These are phyloP conservation scores for Dioctria rufipes DNA, from an alignment of 2,888 invertebrate genomes.

Conservation along the genomic window DNA sequence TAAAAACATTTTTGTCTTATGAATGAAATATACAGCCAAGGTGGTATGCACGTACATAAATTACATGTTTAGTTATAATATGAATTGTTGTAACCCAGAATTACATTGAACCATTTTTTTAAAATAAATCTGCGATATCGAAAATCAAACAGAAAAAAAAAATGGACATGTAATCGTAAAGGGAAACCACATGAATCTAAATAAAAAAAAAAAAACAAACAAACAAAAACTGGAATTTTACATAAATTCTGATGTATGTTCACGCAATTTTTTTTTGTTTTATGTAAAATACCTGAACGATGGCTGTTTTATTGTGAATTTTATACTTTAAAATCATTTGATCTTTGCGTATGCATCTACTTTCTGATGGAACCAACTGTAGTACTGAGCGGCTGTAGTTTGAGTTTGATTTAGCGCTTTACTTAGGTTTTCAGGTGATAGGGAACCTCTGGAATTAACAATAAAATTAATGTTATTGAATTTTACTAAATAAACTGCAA, in stretches of 20 bases:
- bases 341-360: slow-evolving; percentile 81
- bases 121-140: no score
- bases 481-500: no score
- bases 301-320: slow-evolving; percentile 40
- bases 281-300: slow-evolving; percentile 12
- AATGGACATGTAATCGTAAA: slow-evolving; percentile 4
- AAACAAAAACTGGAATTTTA: neutral
- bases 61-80: no score
- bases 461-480: no score
- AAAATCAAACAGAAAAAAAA: neutral
- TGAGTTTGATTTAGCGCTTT: slow-evolving; percentile 81
- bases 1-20: slow-evolving; percentile 10
- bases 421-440: slow-evolving; percentile 84
- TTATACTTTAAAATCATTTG: slow-evolving; percentile 73
- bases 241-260: neutral
- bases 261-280: neutral
- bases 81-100: slow-evolving; percentile 1
- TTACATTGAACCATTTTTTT: slow-evolving; percentile 14
- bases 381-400: slow-evolving; percentile 78
- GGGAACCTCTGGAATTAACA: slow-evolving; percentile 77
- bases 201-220: neutral
- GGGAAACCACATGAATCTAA: neutral
- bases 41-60: neutral
- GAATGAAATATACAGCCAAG: slow-evolving; percentile 38
- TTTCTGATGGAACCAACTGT: slow-evolving; percentile 85